These are phyloP conservation scores for Enteromius anoplus DNA, from an alignment of 2,797 vertebrate species.

Conservation along the genomic window DNA sequence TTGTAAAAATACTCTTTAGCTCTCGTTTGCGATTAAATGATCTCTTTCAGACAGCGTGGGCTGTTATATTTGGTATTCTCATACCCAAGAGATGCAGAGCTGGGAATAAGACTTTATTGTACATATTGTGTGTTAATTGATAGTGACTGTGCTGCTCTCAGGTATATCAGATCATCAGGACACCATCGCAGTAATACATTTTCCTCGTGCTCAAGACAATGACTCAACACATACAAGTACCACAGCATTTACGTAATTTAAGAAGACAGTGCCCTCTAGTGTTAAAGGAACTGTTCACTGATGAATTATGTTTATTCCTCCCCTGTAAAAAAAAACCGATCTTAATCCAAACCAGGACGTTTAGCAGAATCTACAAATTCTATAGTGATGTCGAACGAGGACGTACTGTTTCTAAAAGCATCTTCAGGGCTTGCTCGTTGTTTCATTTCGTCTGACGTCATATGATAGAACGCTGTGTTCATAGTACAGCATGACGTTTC, in stretches of 20 bases:
- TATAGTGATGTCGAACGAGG: background rate
- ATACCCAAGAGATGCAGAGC: slow-evolving; percentile 1
- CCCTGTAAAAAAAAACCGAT: too few relatives aligned
- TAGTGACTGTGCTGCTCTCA: slow-evolving; percentile 40
- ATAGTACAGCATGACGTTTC: background rate
- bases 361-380: background rate
- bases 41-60: background rate
- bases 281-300: background rate
- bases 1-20: background rate
- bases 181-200: background rate
- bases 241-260: slow-evolving; percentile 5
- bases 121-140: slow-evolving; percentile 27
- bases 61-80: slow-evolving; percentile 20
- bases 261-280: slow-evolving; percentile 44
- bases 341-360: background rate
- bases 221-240: background rate
- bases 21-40: slow-evolving; percentile 27
- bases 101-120: slow-evolving; percentile 29
- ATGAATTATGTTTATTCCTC: background rate
- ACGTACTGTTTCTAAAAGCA: background rate
- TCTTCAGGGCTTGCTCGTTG: background rate
- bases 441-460: background rate
- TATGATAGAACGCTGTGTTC: background rate
- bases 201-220: background rate
- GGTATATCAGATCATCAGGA: slow-evolving; percentile 26